Base-by-base conservation (phyloP, 2,113 vertebrate species). In the Glaucomys volans region DNA sequence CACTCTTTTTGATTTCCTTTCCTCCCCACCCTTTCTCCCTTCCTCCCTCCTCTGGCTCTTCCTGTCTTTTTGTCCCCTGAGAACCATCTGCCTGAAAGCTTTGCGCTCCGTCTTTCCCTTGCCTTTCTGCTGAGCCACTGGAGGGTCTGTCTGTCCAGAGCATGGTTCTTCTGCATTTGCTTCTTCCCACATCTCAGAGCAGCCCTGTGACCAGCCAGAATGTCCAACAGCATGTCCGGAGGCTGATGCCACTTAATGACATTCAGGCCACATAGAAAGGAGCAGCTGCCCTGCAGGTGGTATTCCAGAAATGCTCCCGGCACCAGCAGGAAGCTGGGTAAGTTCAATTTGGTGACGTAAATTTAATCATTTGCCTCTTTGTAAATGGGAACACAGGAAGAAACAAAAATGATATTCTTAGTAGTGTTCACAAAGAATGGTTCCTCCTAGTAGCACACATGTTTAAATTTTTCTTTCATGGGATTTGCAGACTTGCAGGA, bases 281-380 rank as follows among this genome's bases (percentile, higher is more conserved):
- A 97, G 97, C 98, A 97, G 98, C 98, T 96, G 97, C 98, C 95
- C 96, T 97, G 96, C 98, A 98, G 98, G 96, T 98, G 97, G 97
- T 96, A 95, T 97, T 97, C 97, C 98, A 97, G 97, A 98, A 98
- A 97, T 66, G 93, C 92, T 98, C 97, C 97, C 95, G 95, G 95
- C 71, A 96, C 97, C 98, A 98, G 97, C 94, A 97, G 97, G 98
- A 98, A 97, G 95, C 96, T 97, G 96, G 98, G 96, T 92, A 96
- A 95, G 97, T 97, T 98, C 96, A 98, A 98, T 98, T 97, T 95
- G 93, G 95, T 97, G 97, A 98, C 97, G 97, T 93, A 98, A 98
- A 98, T 98, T 96, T 77, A 97, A 97, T 98, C 97, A 98, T 98
- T 98, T 98, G 87, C 96, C 90, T 95, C 96, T 98, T 97, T 98